Evolutionary conservation across 2,797 vertebrate species (phyloP), one percentile per base, ranked within the genome.

Genomic region (Syngnathus rostellatus): DNA sequence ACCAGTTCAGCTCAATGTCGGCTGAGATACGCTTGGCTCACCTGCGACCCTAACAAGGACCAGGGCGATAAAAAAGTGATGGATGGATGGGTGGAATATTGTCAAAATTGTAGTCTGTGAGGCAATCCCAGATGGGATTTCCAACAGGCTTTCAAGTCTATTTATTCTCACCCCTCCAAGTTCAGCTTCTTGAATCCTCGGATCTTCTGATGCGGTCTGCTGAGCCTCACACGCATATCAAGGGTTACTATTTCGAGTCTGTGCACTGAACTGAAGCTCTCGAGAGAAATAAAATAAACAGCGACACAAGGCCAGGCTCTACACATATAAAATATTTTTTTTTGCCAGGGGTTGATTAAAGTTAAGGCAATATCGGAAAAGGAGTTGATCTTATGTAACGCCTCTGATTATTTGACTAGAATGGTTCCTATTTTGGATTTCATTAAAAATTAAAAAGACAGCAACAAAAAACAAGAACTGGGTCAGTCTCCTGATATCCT

Each of bases 41-140:
- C 11, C 21, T 11, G 53, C 11, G 8, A 25, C 53, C 25, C 54
- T 37, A 57, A 37, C 37, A 31, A 57, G 25, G 25, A 16, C 54
- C 37, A 31, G 25, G 0, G 54, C 25, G 10, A 16, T 57, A 8
- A 10, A 57, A 37, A 57, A 57, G 12, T 37, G 12, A 57, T 37
- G 54, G 54, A 50, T n/a, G 48, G 48, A 53, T 53, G 21, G 48
- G 8, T 54, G 51, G 31, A 57, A 57, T 57, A 57, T 31, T 45
- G n/a, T 43, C 60, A 43, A 62, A 62, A 62, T 6, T 21, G 16
- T 21, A 23, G 45, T 40, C 41, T 16, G 40, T 23, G 41, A 62
- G 21, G 12, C 21, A 12, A 6, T 23, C 41, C 21, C 21, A 62
- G 12, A 41, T 45, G 60, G 60, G 40, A 62, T 62, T 62, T 23